These are phyloP conservation scores for Platalea minor DNA, from an alignment of 2,797 vertebrate species.

Conservation along the genomic window DNA sequence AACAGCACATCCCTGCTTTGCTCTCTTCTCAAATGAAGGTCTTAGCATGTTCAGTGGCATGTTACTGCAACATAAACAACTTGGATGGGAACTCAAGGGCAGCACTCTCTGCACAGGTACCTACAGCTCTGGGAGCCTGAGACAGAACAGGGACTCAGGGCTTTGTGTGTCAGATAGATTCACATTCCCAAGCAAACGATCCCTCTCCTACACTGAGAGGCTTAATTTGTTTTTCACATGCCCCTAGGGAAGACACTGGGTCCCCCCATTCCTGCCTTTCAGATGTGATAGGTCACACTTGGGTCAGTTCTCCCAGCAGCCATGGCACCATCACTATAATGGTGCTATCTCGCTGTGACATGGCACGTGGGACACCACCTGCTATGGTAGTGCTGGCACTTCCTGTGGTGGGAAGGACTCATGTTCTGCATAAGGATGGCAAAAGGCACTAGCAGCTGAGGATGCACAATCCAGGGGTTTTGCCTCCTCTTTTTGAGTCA, in stretches of 20 bases:
- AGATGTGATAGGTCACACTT: neutral
- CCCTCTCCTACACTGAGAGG: neutral
- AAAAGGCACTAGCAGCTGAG: neutral
- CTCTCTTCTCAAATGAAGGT: neutral
- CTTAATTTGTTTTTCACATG: neutral
- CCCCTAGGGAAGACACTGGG: neutral
- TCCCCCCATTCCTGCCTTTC: neutral
- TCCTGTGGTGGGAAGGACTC: fast-evolving
- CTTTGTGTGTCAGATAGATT: neutral
- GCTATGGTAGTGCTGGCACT: neutral
- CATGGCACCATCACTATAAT: fast-evolving
- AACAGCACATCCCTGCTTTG: neutral
- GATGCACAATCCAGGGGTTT: neutral
- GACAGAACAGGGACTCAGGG: neutral
- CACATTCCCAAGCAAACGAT: neutral
- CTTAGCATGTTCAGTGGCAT: neutral
- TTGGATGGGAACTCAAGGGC: neutral
- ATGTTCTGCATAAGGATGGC: neutral
- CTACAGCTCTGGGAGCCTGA: neutral
- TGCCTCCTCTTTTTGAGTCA: neutral
- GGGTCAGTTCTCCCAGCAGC: neutral
- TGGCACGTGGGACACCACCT: neutral
- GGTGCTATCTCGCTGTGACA: neutral
- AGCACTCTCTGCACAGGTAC: neutral
- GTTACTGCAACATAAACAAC: neutral